phyloP scores from a whole-genome alignment of 2,888 invertebrate species.

The Callimorpha dominula region DNA sequence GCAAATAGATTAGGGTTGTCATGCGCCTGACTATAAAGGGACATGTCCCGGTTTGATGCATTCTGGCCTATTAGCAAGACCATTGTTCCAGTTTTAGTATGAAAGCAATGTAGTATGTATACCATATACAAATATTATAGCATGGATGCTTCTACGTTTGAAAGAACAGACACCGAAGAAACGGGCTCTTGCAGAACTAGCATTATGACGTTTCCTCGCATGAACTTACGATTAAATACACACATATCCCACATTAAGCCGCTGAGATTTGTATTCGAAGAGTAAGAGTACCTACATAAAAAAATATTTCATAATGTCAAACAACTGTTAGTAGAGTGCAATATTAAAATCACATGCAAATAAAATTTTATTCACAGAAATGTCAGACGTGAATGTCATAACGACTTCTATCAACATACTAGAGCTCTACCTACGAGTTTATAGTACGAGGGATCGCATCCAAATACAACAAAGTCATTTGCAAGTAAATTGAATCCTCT shows the following conservation, averaged over 20 bases:
- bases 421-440: neutral
- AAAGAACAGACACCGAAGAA: neutral
- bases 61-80: neutral
- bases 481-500: conserved; percentile 8
- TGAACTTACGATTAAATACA: neutral
- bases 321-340: too few species aligned
- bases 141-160: neutral
- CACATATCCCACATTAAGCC: neutral
- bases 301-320: too few species aligned
- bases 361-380: neutral
- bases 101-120: neutral
- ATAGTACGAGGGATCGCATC: neutral
- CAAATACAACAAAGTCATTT: conserved; percentile 5
- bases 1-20: neutral
- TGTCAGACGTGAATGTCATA: neutral
- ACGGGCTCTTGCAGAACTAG: neutral
- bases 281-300: neutral
- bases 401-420: neutral
- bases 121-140: neutral
- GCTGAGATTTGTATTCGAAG: neutral
- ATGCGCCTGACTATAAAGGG: neutral
- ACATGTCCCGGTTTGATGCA: neutral
- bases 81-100: neutral
- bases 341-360: neutral
- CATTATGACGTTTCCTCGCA: neutral